Evolutionary conservation across 2,797 vertebrate species (phyloP), one percentile per base, ranked within the genome.

Genomic region (Pseudopleuronectes americanus): DNA sequence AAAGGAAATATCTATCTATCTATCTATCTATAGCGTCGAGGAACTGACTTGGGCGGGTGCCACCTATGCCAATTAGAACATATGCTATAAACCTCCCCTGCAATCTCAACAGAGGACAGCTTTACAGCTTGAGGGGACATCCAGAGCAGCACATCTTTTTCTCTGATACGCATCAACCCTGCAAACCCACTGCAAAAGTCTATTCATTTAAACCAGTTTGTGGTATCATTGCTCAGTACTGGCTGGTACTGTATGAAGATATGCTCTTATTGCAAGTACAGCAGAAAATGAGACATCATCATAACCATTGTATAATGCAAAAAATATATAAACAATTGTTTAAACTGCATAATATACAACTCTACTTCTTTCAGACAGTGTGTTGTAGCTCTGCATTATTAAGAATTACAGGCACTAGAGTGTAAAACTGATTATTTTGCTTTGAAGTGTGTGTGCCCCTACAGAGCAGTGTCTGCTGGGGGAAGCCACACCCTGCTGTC

Each of bases 401-500:
- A 38, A 38, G 36, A 12, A 51, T 66, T 52, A 59, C 7, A 64
- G 23, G 10, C 66, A 31, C 55, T 12, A 12, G 12, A 38, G 10
- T 48, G 59, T 0, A 41, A 69, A 70, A 59, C 28, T n/a, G 17
- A 6, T 9, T 54, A 2, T 67, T 63, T 48, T 65, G 63, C 51
- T 71, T 67, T 71, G 41, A 67, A 43, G 28, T 61, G 62, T 36
- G 3, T 73, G 56, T 62, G 57, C 53, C 74, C 31, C 49, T 22
- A 54, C 64, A 80, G 60, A 78, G 57, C 77, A 23, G 60, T 57
- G 17, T 79, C 71, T 77, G 73, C 70, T 66, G 63, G 81, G 76
- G 73, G 71, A 81, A 64, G 71, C 90, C 90, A 92, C 90, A 88
- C 92, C 89, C 90, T 89, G 80, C 72, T 82, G 79, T 73, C 77